A percentile compares a stretch with the other conserved stretches of the same genome.
Evolutionary conservation across 1,140 invertebrate species (phyloP).

Genomic region (Zophobas morio): DNA sequence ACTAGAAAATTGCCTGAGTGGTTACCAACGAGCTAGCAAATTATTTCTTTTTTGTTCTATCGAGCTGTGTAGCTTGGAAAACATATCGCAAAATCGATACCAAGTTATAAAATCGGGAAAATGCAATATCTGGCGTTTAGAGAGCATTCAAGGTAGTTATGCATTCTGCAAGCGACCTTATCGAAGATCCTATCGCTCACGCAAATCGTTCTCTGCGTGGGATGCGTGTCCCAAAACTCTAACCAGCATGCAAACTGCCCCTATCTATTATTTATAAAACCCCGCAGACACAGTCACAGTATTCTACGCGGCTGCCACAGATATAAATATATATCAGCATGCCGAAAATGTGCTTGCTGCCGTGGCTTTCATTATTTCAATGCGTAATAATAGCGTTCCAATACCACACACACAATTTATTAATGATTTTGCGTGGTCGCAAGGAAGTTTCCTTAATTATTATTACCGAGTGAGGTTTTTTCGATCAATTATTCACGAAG

Average conservation of each 20-base stretch:
- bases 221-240: conserved; percentile 54
- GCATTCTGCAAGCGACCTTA: conserved; percentile 52
- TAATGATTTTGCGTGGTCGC: conserved; percentile 48
- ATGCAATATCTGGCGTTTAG: too few relatives aligned
- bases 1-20: too few relatives aligned
- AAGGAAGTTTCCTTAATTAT: conserved; percentile 48
- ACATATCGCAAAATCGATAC: too few relatives aligned
- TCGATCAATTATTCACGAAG: conserved; percentile 42
- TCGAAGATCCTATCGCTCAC: conserved; percentile 51
- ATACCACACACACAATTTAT: conserved; percentile 46
- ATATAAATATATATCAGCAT: conserved; percentile 44
- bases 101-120: too few relatives aligned
- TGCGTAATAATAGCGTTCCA: conserved; percentile 45
- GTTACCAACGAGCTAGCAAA: too few relatives aligned
- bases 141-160: conserved; percentile 27
- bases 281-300: conserved; percentile 34
- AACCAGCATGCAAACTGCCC: conserved; percentile 53
- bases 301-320: conserved; percentile 4
- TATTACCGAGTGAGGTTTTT: conserved; percentile 44
- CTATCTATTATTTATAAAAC: conserved; percentile 55
- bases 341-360: conserved; percentile 29
- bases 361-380: conserved; percentile 36
- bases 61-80: too few relatives aligned
- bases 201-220: conserved; percentile 52
- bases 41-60: too few relatives aligned